Percentiles rank a stretch among this genome's conserved stretches.
These are phyloP conservation scores for Bradynema listronoti DNA, from an alignment of 1,140 invertebrate genomes.

Conservation along the genomic window DNA sequence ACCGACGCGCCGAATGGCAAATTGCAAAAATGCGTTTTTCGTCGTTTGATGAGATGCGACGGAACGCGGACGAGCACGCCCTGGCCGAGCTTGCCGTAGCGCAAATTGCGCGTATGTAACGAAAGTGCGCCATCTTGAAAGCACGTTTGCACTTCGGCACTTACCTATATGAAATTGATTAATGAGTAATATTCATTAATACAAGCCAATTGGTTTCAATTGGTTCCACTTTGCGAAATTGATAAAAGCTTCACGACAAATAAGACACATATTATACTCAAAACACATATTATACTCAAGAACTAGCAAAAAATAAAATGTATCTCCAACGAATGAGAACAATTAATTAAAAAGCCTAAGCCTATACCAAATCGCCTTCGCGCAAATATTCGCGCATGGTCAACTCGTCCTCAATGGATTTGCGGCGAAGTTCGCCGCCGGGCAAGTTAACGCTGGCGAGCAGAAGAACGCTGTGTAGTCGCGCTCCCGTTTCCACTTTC, in stretches of 20 bases:
- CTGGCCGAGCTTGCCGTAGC: constrained; percentile 87
- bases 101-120: constrained; percentile 86
- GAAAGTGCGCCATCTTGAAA: constrained; percentile 83
- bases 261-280: too few species aligned
- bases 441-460: constrained; percentile 91
- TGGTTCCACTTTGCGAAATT: too few species aligned
- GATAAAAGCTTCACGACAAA: too few species aligned
- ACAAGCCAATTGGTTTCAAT: too few species aligned
- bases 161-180: too few species aligned
- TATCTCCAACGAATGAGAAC: too few species aligned
- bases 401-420: constrained; percentile 90
- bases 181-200: too few species aligned
- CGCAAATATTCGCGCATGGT: constrained; percentile 88
- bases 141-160: constrained; percentile 80
- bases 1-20: constrained; percentile 79
- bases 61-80: constrained; percentile 84
- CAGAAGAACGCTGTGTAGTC: constrained; percentile 77
- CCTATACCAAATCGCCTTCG: constrained; percentile 93
- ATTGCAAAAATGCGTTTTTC: constrained; percentile 93
- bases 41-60: constrained; percentile 80
- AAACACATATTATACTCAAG: too few species aligned
- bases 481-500: constrained; percentile 88
- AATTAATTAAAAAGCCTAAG: too few species aligned
- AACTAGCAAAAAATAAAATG: too few species aligned
- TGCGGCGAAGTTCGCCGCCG: constrained; percentile 80